These are phyloP conservation scores for Mohoua ochrocephala DNA, from an alignment of 2,113 vertebrate genomes.

Conservation along the genomic window DNA sequence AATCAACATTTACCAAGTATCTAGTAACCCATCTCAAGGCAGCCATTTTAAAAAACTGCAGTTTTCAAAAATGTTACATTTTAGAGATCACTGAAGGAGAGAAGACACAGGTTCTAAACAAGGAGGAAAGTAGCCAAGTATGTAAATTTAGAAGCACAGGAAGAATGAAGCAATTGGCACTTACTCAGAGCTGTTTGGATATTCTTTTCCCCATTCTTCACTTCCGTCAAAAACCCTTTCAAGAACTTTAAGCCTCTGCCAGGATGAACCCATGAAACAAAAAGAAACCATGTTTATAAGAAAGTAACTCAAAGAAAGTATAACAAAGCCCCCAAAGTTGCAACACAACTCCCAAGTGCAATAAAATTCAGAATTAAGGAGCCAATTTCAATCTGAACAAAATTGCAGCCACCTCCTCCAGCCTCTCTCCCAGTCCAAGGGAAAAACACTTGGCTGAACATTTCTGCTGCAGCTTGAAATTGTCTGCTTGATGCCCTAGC, in stretches of 20 bases:
- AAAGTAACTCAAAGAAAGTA: neutral
- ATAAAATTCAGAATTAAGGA: neutral
- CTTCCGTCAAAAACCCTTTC: conserved; percentile 90
- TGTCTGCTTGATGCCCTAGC: neutral
- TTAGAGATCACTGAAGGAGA: neutral
- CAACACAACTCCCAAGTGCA: neutral
- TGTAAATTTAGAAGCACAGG: neutral
- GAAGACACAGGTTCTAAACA: neutral
- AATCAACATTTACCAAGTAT: neutral
- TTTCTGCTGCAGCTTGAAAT: neutral
- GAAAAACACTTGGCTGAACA: neutral
- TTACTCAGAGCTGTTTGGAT: conserved; percentile 94
- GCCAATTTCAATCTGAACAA: neutral
- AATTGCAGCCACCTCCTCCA: neutral
- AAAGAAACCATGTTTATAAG: neutral
- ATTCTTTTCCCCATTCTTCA: conserved; percentile 85
- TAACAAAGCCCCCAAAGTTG: neutral
- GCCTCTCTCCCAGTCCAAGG: neutral
- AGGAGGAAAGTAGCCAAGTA: neutral
- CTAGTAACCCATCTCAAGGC: neutral
- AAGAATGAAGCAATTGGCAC: conserved; percentile 55
- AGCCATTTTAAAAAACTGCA: neutral
- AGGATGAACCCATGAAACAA: neutral
- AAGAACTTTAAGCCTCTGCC: conserved; percentile 92
- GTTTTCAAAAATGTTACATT: neutral